Conservation (phyloP, 2,797 vertebrate genomes). For the Mormyrops attenuatus region DNA sequence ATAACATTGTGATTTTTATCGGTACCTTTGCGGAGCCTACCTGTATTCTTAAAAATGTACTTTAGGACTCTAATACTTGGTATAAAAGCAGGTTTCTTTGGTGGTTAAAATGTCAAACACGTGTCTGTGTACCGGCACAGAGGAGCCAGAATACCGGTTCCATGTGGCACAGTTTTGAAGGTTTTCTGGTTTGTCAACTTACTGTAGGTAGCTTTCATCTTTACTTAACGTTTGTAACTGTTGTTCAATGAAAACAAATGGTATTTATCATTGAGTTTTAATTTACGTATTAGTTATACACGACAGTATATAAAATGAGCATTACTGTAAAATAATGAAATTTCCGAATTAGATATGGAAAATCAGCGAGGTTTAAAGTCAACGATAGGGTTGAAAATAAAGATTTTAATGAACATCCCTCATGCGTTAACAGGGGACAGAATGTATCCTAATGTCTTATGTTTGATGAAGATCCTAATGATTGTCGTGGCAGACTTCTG, state of each 20-base stretch:
- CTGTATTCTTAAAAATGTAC: neutral
- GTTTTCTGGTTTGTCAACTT: neutral
- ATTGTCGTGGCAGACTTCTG: neutral
- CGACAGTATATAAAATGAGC: neutral
- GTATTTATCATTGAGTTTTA: neutral
- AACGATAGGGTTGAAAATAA: neutral
- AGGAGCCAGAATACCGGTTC: neutral
- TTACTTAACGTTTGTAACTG: neutral
- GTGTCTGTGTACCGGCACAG: neutral
- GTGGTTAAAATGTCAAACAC: neutral
- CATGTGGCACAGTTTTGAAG: neutral
- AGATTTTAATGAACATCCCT: neutral
- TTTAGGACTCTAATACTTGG: neutral
- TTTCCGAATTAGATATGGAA: neutral
- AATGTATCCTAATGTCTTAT: neutral
- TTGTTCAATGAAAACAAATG: neutral
- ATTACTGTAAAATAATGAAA: neutral
- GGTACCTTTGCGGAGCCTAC: neutral
- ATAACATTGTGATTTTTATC: neutral
- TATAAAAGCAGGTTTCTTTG: neutral
- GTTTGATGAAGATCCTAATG: neutral
- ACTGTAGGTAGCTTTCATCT: neutral
- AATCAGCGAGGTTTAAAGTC: neutral
- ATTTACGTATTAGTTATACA: neutral
- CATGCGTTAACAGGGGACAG: neutral